Percentiles rank a stretch among this genome's conserved stretches.
These are phyloP conservation scores for Nymphalis urticae DNA, from an alignment of 2,888 invertebrate genomes.

Conservation along the genomic window DNA sequence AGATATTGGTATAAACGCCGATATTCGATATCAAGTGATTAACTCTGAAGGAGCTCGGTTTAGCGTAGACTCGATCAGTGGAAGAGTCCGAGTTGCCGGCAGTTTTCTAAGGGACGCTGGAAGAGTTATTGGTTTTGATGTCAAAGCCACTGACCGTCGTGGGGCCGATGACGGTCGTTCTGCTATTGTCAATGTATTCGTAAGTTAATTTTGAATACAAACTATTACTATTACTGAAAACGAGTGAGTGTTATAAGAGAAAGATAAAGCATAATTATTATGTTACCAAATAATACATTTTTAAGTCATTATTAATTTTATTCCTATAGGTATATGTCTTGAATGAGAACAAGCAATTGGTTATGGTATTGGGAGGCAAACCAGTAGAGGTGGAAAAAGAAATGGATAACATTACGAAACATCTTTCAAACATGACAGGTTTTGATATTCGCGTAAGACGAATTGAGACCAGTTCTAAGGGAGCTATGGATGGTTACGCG, in stretches of 20 bases:
- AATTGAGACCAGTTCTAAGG: conserved; percentile 87
- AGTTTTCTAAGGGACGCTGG: conserved; percentile 86
- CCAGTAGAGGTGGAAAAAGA: conserved; percentile 88
- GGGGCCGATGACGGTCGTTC: conserved; percentile 92
- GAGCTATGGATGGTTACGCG: conserved; percentile 85
- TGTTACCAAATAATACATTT: neutral
- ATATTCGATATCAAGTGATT: conserved; percentile 90
- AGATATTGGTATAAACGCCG: conserved; percentile 88
- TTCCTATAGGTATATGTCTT: conserved; percentile 87
- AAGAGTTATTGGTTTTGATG: conserved; percentile 91
- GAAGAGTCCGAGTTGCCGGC: conserved; percentile 87
- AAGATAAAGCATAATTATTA: neutral
- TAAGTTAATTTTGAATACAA: conserved; percentile 69
- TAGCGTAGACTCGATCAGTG: conserved; percentile 88
- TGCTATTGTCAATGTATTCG: conserved; percentile 92
- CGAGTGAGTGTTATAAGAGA: no score
- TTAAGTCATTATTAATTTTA: neutral
- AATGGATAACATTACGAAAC: conserved; percentile 85
- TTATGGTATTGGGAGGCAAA: conserved; percentile 88
- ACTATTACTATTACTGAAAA: neutral
- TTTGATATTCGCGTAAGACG: conserved; percentile 89
- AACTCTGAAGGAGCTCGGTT: conserved; percentile 89
- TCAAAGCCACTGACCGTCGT: conserved; percentile 90
- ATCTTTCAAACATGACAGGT: conserved; percentile 87
- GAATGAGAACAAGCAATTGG: conserved; percentile 90